Evolutionary conservation across 1,140 invertebrate genomes (phyloP).

Genomic region (Hermetia illucens): DNA sequence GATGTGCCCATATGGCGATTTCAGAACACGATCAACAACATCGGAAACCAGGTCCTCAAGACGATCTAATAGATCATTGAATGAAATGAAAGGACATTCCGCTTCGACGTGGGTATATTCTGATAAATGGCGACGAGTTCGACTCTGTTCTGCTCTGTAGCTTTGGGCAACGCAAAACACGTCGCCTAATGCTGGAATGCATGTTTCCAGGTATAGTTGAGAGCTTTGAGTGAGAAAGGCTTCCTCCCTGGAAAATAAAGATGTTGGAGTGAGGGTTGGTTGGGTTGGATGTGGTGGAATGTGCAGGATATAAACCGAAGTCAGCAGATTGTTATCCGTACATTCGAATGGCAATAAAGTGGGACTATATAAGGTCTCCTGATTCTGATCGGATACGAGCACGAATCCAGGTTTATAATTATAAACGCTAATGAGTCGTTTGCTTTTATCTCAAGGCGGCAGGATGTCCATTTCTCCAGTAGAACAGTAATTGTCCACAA

Average conservation of each 20-base stretch:
- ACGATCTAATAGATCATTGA: constrained; percentile 78
- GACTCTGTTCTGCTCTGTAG: constrained; percentile 93
- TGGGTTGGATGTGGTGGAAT: too few species aligned
- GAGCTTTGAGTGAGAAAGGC: constrained; percentile 96
- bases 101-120: constrained; percentile 96
- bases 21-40: constrained; percentile 82
- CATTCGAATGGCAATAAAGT: too few species aligned
- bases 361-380: too few species aligned
- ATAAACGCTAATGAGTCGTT: too few species aligned
- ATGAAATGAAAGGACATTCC: constrained; percentile 91
- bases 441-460: too few species aligned
- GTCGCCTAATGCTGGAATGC: constrained; percentile 85
- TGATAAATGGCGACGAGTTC: constrained; percentile 91
- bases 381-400: too few species aligned
- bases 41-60: constrained; percentile 94
- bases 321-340: too few species aligned
- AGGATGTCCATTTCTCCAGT: too few species aligned
- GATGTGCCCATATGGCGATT: constrained; percentile 63
- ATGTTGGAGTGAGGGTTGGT: too few species aligned
- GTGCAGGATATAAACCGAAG: too few species aligned
- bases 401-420: too few species aligned
- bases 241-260: constrained; percentile 49
- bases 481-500: too few species aligned
- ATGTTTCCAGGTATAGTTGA: constrained; percentile 97
- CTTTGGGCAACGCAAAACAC: constrained; percentile 96